phyloP scores from a whole-genome alignment of 2,888 invertebrate genomes.

The Callyntrura sp. region DNA sequence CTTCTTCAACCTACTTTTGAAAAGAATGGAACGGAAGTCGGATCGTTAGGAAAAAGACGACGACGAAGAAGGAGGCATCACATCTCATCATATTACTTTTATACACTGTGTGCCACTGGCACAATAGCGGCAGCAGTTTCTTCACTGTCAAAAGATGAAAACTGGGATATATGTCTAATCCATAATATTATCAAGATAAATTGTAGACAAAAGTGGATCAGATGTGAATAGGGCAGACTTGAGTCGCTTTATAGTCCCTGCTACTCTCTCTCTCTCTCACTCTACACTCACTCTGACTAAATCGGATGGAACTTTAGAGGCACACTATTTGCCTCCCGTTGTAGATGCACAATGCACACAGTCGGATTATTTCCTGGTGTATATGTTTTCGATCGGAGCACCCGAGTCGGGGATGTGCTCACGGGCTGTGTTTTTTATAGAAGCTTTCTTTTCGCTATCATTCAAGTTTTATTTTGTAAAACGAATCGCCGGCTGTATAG shows the following conservation, averaged over 20 bases:
- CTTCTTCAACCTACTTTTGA: conserved; percentile 72
- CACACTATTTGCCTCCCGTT: conserved; percentile 10
- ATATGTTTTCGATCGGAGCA: neutral
- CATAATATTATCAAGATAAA: conserved; percentile 66
- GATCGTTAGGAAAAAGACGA: conserved; percentile 63
- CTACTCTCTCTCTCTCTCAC: conserved; percentile 4
- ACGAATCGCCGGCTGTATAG: neutral
- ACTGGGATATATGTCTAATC: conserved; percentile 52
- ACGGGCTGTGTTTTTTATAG: neutral
- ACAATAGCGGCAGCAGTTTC: conserved; percentile 37
- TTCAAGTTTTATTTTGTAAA: neutral
- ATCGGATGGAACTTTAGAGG: conserved; percentile 50
- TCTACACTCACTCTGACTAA: conserved; percentile 26
- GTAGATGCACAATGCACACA: neutral
- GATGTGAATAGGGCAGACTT: conserved; percentile 44
- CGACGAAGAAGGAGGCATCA: conserved; percentile 37
- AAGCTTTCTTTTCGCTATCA: neutral
- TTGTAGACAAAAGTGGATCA: conserved; percentile 65
- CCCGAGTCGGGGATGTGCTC: too few relatives aligned
- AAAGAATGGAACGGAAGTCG: conserved; percentile 68
- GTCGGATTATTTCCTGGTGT: neutral
- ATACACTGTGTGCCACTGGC: conserved; percentile 19
- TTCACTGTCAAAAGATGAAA: conserved; percentile 62
- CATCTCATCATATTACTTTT: conserved; percentile 55
- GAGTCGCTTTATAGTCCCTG: neutral